Percentiles rank a stretch among this genome's conserved stretches.
These are phyloP conservation scores for Tachina fera DNA, from an alignment of 2,888 invertebrate species.

Conservation along the genomic window DNA sequence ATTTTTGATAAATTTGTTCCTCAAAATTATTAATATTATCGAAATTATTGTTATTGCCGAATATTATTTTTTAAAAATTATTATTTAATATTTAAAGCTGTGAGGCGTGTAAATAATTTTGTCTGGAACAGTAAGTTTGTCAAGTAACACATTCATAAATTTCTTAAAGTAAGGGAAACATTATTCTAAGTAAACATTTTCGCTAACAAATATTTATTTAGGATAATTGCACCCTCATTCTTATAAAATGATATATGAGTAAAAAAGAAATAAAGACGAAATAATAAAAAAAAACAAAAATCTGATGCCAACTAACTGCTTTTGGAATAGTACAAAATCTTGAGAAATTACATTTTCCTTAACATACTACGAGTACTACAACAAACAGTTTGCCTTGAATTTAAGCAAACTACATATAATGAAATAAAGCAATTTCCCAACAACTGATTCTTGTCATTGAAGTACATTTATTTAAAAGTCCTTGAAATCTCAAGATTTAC, in stretches of 20 bases:
- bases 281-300: neutral
- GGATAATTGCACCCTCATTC: constrained; percentile 36
- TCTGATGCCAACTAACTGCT: neutral
- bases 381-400: constrained; percentile 15
- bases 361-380: neutral
- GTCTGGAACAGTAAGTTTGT: too few species aligned
- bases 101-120: too few species aligned
- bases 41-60: too few species aligned
- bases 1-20: too few species aligned
- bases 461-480: constrained; percentile 28
- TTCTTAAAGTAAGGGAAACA: neutral
- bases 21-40: too few species aligned
- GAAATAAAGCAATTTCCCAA: neutral
- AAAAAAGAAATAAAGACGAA: neutral
- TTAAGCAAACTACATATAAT: constrained; percentile 6
- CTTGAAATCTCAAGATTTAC: constrained; percentile 45
- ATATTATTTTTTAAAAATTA: too few species aligned
- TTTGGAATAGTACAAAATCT: neutral
- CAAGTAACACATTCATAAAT: neutral
- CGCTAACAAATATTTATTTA: constrained; percentile 28
- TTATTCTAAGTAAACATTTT: neutral
- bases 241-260: neutral
- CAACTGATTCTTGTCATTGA: constrained; percentile 18
- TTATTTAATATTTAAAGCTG: too few species aligned
- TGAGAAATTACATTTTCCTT: neutral